phyloP scores from a whole-genome alignment of 2,113 vertebrate species.

The Marmota flaviventris region DNA sequence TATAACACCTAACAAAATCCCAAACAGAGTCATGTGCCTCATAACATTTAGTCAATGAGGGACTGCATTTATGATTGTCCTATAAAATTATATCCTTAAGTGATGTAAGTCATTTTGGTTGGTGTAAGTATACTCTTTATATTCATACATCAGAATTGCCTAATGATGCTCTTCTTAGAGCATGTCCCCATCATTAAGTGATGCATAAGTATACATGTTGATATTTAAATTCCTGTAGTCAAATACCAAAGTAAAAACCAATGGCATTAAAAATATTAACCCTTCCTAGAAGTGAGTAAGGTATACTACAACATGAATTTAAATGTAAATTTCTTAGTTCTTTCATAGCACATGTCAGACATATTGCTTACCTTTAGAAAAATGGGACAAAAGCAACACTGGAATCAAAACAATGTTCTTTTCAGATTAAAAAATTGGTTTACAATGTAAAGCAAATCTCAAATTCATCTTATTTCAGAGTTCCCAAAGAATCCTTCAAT shows the following conservation, averaged over 20 bases:
- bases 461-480: slow-evolving; percentile 40
- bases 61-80: no score
- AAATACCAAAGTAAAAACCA: slow-evolving; percentile 31
- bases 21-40: not conserved
- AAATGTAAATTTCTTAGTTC: not conserved
- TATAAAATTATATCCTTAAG: not conserved
- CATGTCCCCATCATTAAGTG: not conserved
- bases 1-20: not conserved
- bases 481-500: not conserved
- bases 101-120: not conserved
- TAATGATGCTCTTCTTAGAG: no score
- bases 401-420: not conserved
- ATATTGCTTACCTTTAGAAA: slow-evolving; percentile 6
- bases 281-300: not conserved
- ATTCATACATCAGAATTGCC: not conserved
- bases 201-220: not conserved
- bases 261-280: slow-evolving; percentile 34
- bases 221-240: not conserved
- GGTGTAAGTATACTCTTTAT: not conserved
- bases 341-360: not conserved
- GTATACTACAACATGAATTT: not conserved
- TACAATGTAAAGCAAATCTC: not conserved
- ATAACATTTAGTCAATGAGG: not conserved
- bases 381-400: not conserved
- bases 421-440: not conserved